A percentile compares a stretch with the other conserved stretches of the same genome.
Conservation (phyloP, 1,140 invertebrate species). For the Nylanderia fulva region DNA sequence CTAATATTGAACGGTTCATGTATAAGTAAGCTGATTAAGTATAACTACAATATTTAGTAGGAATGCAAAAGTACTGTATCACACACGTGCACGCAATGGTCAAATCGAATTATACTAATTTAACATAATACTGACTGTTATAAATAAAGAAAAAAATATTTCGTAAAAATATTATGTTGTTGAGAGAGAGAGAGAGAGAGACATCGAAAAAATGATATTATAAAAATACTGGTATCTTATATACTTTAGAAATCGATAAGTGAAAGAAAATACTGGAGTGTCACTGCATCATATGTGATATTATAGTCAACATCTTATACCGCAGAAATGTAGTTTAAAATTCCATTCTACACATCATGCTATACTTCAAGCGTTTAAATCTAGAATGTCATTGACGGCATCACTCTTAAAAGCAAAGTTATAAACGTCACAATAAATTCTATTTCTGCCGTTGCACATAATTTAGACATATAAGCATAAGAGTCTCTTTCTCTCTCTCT, state of each 20-base stretch:
- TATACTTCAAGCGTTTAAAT: slow-evolving; percentile 44
- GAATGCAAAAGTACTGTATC: neutral
- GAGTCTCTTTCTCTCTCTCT: no score
- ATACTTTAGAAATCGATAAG: slow-evolving; percentile 9
- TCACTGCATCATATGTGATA: neutral
- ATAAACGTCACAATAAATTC: slow-evolving; percentile 50
- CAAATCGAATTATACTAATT: neutral
- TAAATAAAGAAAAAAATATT: neutral
- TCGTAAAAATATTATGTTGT: neutral
- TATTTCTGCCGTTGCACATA: slow-evolving; percentile 38
- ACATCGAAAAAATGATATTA: neutral
- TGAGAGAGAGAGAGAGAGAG: no score
- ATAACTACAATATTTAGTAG: slow-evolving; percentile 1
- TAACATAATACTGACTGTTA: neutral
- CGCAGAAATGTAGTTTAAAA: slow-evolving; percentile 24
- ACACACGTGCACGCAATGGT: neutral
- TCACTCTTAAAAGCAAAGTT: slow-evolving; percentile 32
- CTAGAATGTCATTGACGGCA: slow-evolving; percentile 34
- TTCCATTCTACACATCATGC: slow-evolving; percentile 30
- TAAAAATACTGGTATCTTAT: neutral
- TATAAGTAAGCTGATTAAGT: neutral
- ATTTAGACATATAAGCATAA: neutral
- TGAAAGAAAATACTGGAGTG: slow-evolving; percentile 8
- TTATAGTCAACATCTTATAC: slow-evolving; percentile 32
- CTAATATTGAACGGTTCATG: no score